Conservation (phyloP, 2,888 invertebrate species). For the Tetragonula carbonaria region DNA sequence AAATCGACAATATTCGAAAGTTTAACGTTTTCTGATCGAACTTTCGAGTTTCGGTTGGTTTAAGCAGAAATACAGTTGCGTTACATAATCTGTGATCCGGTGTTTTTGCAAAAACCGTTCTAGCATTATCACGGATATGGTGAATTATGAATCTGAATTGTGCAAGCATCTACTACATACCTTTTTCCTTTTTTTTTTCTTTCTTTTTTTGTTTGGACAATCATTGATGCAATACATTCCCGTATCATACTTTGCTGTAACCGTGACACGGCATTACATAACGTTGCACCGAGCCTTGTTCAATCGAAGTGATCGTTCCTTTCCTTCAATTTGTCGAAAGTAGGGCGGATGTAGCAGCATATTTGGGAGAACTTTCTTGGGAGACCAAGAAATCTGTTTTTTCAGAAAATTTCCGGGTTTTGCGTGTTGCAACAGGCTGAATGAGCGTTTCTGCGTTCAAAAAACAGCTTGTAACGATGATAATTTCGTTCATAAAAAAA, state of each 20-base stretch:
- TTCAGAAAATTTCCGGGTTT: neutral
- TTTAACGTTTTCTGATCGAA: neutral
- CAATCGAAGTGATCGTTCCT: neutral
- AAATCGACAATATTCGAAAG: neutral
- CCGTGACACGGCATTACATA: constrained; percentile 24
- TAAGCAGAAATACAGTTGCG: neutral
- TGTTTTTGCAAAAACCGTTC: constrained; percentile 6
- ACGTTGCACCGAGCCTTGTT: constrained; percentile 1
- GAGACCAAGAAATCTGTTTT: neutral
- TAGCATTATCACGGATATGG: neutral
- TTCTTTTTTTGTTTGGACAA: too few species aligned
- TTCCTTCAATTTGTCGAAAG: neutral
- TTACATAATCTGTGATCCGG: neutral
- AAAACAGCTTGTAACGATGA: too few species aligned
- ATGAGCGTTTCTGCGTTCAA: neutral
- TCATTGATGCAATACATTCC: constrained; percentile 12
- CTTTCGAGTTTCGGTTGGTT: neutral
- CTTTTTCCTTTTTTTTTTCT: neutral
- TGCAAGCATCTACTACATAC: constrained; percentile 9
- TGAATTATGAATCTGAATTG: constrained; percentile 20
- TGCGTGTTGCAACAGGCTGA: too few species aligned
- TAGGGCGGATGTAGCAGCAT: neutral
- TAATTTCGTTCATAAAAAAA: constrained; percentile 17
- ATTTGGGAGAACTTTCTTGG: neutral
- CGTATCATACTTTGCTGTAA: constrained; percentile 8